A percentile compares a stretch with the other conserved stretches of the same genome.
These are phyloP conservation scores for Physella acuta DNA, from an alignment of 1,140 invertebrate species.

Conservation along the genomic window DNA sequence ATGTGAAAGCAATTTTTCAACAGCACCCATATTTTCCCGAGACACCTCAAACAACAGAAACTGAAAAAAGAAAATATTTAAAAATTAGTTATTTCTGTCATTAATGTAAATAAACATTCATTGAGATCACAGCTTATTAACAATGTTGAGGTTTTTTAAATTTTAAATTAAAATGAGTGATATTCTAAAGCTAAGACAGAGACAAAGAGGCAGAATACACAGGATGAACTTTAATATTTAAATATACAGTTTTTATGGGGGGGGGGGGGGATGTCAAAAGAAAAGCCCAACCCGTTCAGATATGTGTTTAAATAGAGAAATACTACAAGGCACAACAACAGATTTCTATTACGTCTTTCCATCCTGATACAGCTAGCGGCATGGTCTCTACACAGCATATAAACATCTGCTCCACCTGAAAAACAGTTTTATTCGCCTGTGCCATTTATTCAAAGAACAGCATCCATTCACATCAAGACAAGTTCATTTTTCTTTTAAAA, in stretches of 20 bases:
- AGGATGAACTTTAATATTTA: neutral
- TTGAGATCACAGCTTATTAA: neutral
- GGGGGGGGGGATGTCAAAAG: too few species aligned
- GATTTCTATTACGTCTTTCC: constrained; percentile 49
- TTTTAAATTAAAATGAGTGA: neutral
- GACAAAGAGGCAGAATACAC: neutral
- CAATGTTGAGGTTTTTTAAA: neutral
- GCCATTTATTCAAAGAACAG: neutral
- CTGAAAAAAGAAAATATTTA: constrained; percentile 32
- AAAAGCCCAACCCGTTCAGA: too few species aligned
- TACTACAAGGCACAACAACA: too few species aligned
- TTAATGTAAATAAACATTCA: too few species aligned
- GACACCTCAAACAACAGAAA: constrained; percentile 44
- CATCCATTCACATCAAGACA: neutral
- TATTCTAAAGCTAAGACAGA: neutral
- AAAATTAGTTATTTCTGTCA: too few species aligned
- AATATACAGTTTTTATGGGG: neutral
- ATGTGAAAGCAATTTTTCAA: constrained; percentile 29
- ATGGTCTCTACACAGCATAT: constrained; percentile 37
- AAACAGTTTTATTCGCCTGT: constrained; percentile 12
- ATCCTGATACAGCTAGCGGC: constrained; percentile 40
- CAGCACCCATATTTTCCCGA: constrained; percentile 26
- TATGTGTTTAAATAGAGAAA: too few species aligned
- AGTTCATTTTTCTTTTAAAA: neutral
- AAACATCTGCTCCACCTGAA: constrained; percentile 40